Percentiles rank a stretch among this genome's conserved stretches.
phyloP scores from a whole-genome alignment of 1,140 invertebrate genomes.

The Kradibia gibbosae region DNA sequence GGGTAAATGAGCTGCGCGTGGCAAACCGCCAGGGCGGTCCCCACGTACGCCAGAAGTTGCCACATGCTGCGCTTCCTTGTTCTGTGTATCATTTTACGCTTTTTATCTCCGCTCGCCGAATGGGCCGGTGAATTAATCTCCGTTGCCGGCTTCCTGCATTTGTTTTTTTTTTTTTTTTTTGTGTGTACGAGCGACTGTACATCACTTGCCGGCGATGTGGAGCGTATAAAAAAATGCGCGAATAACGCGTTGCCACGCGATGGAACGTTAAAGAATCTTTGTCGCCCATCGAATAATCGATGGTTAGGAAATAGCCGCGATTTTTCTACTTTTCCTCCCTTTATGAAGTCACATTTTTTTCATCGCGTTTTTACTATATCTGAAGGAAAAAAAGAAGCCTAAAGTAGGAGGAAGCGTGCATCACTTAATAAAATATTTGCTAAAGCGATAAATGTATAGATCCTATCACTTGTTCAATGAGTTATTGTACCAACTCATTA shows the following conservation, averaged over 20 bases:
- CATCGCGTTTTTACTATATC: background rate
- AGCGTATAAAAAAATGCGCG: background rate
- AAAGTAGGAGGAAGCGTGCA: background rate
- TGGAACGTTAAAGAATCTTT: background rate
- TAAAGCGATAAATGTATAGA: background rate
- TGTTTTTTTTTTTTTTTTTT: background rate
- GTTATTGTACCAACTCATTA: background rate
- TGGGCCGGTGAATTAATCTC: background rate
- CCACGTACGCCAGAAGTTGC: background rate
- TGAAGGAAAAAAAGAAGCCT: background rate
- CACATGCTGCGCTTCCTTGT: background rate
- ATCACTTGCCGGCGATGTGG: too few species aligned
- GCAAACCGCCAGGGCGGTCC: background rate
- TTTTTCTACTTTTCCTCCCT: background rate
- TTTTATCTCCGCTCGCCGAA: background rate
- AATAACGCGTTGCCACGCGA: background rate
- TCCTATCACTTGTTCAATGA: background rate
- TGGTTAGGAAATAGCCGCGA: background rate
- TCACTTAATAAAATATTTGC: background rate
- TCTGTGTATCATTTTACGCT: background rate
- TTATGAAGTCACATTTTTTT: background rate
- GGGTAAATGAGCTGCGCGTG: slow-evolving; percentile 60
- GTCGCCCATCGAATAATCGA: background rate
- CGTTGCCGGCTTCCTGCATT: background rate
- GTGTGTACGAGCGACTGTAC: too few species aligned